Conservation (phyloP, 2,888 invertebrate genomes). For the Pyrocoelia pectoralis region DNA sequence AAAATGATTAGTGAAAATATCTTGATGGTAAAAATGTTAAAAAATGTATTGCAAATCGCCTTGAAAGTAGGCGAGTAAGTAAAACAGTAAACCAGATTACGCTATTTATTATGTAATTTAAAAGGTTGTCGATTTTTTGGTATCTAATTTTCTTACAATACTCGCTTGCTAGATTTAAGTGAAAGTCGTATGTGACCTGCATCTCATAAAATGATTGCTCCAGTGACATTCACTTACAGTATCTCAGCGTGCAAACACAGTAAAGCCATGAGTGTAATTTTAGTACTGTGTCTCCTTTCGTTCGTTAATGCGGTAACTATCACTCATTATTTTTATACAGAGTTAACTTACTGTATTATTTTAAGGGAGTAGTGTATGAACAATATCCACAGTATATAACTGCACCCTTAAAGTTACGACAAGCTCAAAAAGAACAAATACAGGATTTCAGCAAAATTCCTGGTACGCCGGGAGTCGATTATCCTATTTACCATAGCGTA, state of each 20-base stretch:
- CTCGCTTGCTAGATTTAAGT: neutral
- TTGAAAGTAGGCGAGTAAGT: no score
- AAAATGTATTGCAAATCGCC: no score
- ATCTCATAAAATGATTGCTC: neutral
- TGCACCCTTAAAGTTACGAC: constrained; percentile 41
- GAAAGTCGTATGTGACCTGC: constrained; percentile 10
- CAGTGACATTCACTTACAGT: constrained; percentile 2
- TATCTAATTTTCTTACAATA: no score
- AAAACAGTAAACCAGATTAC: no score
- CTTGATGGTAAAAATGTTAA: no score
- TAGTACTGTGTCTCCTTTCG: neutral
- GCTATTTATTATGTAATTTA: no score
- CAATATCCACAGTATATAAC: constrained; percentile 22
- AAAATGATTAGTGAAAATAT: no score
- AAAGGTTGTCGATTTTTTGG: no score
- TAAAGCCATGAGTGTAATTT: neutral
- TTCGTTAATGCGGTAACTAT: neutral
- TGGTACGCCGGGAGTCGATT: constrained; percentile 81
- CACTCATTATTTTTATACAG: no score
- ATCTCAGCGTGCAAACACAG: neutral
- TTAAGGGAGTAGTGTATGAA: constrained; percentile 17
- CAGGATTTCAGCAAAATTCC: constrained; percentile 85
- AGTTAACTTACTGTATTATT: neutral
- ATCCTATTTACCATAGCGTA: constrained; percentile 79
- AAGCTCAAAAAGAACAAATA: constrained; percentile 69